Percentiles rank a stretch among this genome's conserved stretches.
Conservation (phyloP, 2,888 invertebrate genomes). For the Glomeris marginata region DNA sequence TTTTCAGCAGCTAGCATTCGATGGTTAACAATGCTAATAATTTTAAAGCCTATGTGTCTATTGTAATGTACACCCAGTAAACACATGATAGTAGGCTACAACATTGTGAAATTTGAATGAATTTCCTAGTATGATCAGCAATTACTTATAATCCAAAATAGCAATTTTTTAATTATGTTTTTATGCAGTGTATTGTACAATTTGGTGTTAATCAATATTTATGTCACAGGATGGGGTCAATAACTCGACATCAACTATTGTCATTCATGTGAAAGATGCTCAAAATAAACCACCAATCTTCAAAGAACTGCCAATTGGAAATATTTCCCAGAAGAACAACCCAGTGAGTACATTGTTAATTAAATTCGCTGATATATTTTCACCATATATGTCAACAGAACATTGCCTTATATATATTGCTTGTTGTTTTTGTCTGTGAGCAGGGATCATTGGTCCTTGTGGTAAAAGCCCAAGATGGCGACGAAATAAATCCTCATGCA, state of each 20-base stretch:
- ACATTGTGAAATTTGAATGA: too few relatives aligned
- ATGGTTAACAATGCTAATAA: too few relatives aligned
- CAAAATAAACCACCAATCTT: slow-evolving; percentile 79
- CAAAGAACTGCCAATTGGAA: slow-evolving; percentile 58
- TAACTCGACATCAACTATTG: slow-evolving; percentile 53
- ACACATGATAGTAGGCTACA: too few relatives aligned
- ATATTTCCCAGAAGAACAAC: slow-evolving; percentile 27
- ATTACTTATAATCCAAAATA: too few relatives aligned
- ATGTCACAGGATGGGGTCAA: slow-evolving; percentile 56
- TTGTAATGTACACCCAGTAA: too few relatives aligned
- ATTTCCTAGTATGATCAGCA: too few relatives aligned
- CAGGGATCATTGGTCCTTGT: slow-evolving; percentile 44
- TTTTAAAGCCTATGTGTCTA: too few relatives aligned
- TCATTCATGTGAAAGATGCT: slow-evolving; percentile 64
- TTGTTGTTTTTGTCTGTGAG: not conserved
- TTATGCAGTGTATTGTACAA: slow-evolving; percentile 5
- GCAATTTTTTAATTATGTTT: too few relatives aligned
- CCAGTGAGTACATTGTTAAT: not conserved
- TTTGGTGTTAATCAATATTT: not conserved
- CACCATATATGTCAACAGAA: not conserved
- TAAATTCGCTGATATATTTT: not conserved
- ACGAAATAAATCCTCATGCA: slow-evolving; percentile 62
- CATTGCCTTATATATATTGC: not conserved
- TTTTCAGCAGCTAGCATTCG: too few relatives aligned
- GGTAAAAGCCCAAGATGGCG: slow-evolving; percentile 67